Evolutionary conservation across 2,113 vertebrate species (phyloP).

Genomic region (Vombatus ursinus): DNA sequence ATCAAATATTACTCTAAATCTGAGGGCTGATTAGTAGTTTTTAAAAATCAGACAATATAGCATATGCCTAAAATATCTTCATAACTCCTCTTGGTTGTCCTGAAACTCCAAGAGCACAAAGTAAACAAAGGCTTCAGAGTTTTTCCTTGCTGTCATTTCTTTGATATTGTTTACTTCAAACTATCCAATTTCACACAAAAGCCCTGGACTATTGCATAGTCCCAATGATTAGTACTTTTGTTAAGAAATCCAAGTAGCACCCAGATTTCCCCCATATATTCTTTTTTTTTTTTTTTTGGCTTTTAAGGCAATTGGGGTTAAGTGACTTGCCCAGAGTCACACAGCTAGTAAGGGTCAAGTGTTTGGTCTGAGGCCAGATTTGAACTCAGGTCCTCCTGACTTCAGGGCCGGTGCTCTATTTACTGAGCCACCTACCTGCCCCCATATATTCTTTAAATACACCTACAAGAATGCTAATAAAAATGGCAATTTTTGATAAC

Average conservation of each 20-base stretch:
- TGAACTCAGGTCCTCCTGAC: too few relatives aligned
- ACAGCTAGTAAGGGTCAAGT: too few relatives aligned
- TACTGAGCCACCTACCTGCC: too few relatives aligned
- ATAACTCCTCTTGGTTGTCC: background rate
- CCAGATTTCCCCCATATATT: background rate
- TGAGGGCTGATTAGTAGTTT: background rate
- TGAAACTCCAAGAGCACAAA: conserved; percentile 16
- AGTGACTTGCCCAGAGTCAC: too few relatives aligned
- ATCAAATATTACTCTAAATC: background rate
- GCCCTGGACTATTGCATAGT: background rate
- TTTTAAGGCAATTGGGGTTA: too few relatives aligned
- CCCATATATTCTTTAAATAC: background rate
- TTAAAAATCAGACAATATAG: conserved; percentile 23
- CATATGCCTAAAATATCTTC: conserved; percentile 8
- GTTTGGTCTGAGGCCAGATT: too few relatives aligned
- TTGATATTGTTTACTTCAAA: background rate
- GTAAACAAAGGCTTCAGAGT: conserved; percentile 16
- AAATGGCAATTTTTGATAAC: background rate
- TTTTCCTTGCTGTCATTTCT: background rate
- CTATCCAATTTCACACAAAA: background rate
- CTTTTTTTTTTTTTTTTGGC: too few relatives aligned
- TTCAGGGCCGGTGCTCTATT: too few relatives aligned
- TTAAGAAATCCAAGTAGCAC: conserved; percentile 30
- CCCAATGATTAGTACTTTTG: background rate
- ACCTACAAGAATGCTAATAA: background rate